Percentiles rank a stretch among this genome's conserved stretches.
phyloP scores from a whole-genome alignment of 1,140 invertebrate genomes.

The Dreissena rostriformis region DNA sequence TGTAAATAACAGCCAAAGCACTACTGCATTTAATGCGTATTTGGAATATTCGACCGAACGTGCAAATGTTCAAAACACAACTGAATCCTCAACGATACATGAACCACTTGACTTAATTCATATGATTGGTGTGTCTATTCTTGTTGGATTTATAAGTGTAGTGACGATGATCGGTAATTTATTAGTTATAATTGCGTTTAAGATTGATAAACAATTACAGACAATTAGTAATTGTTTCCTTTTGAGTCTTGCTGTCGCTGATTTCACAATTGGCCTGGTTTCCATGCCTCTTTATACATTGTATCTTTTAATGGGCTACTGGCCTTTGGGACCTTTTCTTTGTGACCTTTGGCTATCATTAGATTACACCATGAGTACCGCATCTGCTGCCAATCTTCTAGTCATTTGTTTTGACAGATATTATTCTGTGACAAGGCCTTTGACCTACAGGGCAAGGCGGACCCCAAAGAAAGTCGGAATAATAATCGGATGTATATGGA shows the following conservation, averaged over 20 bases:
- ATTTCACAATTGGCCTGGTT: conserved; percentile 78
- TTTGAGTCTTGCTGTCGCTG: conserved; percentile 82
- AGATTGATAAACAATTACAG: conserved; percentile 97
- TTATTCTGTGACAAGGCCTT: conserved; percentile 94
- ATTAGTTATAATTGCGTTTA: conserved; percentile 97
- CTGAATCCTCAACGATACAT: too few relatives aligned
- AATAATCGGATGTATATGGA: conserved; percentile 90
- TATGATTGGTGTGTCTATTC: conserved; percentile 72
- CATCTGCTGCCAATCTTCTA: conserved; percentile 81
- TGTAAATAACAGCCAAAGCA: too few relatives aligned
- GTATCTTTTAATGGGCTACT: conserved; percentile 78
- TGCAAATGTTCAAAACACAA: too few relatives aligned
- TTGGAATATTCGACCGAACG: too few relatives aligned
- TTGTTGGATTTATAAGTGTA: conserved; percentile 71
- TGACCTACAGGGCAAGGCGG: conserved; percentile 97
- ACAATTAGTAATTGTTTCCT: conserved; percentile 99
- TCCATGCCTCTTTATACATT: conserved; percentile 81
- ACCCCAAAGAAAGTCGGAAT: conserved; percentile 95
- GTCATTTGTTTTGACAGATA: conserved; percentile 92
- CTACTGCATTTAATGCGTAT: too few relatives aligned
- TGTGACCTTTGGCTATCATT: conserved; percentile 87
- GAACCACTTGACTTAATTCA: conserved; percentile 29
- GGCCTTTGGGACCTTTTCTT: conserved; percentile 77
- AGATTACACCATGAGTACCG: conserved; percentile 86
- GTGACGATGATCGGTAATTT: conserved; percentile 88